A percentile compares a stretch with the other conserved stretches of the same genome.
Evolutionary conservation across 2,888 invertebrate genomes (phyloP).

Genomic region (Clitarchus hookeri): DNA sequence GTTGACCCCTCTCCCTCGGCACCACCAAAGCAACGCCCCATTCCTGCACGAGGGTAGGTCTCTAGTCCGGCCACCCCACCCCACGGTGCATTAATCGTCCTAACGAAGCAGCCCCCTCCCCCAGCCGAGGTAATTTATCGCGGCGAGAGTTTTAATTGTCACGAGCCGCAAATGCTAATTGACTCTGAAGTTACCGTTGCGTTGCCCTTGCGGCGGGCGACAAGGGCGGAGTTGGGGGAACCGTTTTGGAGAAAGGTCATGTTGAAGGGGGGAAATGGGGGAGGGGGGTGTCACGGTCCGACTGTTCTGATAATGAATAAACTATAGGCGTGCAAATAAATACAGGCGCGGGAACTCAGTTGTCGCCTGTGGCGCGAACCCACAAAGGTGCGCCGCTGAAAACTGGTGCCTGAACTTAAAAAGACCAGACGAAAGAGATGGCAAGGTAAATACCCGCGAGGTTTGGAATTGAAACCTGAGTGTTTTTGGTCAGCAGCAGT

Average conservation of each 20-base stretch:
- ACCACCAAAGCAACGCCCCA: not conserved
- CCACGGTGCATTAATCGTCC: conserved; percentile 27
- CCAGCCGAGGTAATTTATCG: conserved; percentile 29
- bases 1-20: not conserved
- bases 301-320: not conserved
- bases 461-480: too few species aligned
- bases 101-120: conserved; percentile 28
- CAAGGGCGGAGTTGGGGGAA: not conserved
- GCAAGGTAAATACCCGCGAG: too few species aligned
- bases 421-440: too few species aligned
- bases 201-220: not conserved
- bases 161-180: conserved; percentile 34
- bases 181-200: conserved; percentile 32
- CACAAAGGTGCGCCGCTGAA: too few species aligned
- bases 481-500: too few species aligned
- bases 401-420: too few species aligned
- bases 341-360: not conserved
- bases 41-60: too few species aligned
- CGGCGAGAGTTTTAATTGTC: conserved; percentile 31
- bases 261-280: not conserved
- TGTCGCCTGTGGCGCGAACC: not conserved
- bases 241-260: not conserved
- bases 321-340: not conserved
- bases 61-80: not conserved
- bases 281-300: not conserved